Percentiles rank a stretch among this genome's conserved stretches.
These are phyloP conservation scores for Acronicta leporina DNA, from an alignment of 2,888 invertebrate species.

Conservation along the genomic window DNA sequence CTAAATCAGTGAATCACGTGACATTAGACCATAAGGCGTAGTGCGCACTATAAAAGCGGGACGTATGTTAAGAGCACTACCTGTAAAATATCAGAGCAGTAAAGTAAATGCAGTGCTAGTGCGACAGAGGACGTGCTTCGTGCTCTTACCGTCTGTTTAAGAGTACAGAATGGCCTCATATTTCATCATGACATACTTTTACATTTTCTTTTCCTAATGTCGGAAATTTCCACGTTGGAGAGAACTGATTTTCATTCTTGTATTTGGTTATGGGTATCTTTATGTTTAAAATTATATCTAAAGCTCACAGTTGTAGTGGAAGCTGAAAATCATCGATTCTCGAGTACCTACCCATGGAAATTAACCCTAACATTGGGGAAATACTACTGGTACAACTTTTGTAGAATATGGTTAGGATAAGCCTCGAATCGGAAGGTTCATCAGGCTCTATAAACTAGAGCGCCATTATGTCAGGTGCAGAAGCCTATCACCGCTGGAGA, in stretches of 20 bases:
- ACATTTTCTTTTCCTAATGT: slow-evolving; percentile 37
- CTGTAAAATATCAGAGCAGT: slow-evolving; percentile 88
- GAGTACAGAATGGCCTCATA: slow-evolving; percentile 58
- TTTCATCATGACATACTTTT: slow-evolving; percentile 57
- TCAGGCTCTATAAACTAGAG: too few species aligned
- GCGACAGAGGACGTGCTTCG: slow-evolving; percentile 78
- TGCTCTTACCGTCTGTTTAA: slow-evolving; percentile 62
- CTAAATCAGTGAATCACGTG: slow-evolving; percentile 82
- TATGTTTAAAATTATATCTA: neutral
- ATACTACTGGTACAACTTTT: too few species aligned
- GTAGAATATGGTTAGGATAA: too few species aligned
- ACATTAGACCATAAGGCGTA: slow-evolving; percentile 85
- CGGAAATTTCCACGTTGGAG: slow-evolving; percentile 1
- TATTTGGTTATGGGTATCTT: neutral
- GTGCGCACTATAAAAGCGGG: slow-evolving; percentile 84
- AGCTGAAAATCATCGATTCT: too few species aligned
- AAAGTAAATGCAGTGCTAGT: slow-evolving; percentile 86
- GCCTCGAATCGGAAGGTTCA: too few species aligned
- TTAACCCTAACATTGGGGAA: too few species aligned
- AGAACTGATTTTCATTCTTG: neutral
- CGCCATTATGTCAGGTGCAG: too few species aligned
- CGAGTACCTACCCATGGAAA: too few species aligned
- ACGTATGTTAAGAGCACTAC: slow-evolving; percentile 87
- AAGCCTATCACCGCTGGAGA: too few species aligned
- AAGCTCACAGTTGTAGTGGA: too few species aligned